Evolutionary conservation across 2,113 vertebrate genomes (phyloP), one percentile per base, ranked within the genome.

Genomic region (Dendropsophus ebraccatus): DNA sequence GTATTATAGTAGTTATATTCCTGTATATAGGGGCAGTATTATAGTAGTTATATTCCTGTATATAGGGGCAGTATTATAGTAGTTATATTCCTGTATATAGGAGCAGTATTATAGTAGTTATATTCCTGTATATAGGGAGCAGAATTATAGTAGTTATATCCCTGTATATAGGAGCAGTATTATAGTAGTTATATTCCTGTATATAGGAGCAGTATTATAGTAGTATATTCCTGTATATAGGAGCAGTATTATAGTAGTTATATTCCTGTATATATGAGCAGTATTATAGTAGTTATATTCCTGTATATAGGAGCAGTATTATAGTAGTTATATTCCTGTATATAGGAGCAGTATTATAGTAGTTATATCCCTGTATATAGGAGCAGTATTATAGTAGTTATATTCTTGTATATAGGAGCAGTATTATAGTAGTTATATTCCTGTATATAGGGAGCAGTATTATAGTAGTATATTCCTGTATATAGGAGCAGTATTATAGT

Each of bases 11-110:
- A 58, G 54, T 58, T 58, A 58, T 23, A n/a, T 58, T 58, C 54
- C n/a, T 58, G 54, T 58, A 58, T 8, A 58, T 58, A 58, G 21
- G 54, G 5, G 23, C 54, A 58, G 54, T 58, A 58, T 58, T 58
- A 58, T 58, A 58, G 54, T n/a, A 58, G 54, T 58, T 58, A 58
- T 58, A 58, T 41, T 41, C 41, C 8, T 41, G 41, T 41, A 41
- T 41, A 41, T 41, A 41, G 41, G 41, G 7, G 19, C 9, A n/a
- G 54, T 58, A 58, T n/a, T 58, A 58, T 1, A 58, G 54, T 58
- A 58, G 54, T 58, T 58, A n/a, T 58, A 58, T 58, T 58, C 54
- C n/a, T 58, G 54, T 58, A 58, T 23, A n/a, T 58, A 58, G 54
- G 21, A 8, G 54, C 54, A 58, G 54, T 58, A 58, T 58, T 58